Base-by-base conservation (phyloP, 2,888 invertebrate genomes). In the Saturnia pavonia region DNA sequence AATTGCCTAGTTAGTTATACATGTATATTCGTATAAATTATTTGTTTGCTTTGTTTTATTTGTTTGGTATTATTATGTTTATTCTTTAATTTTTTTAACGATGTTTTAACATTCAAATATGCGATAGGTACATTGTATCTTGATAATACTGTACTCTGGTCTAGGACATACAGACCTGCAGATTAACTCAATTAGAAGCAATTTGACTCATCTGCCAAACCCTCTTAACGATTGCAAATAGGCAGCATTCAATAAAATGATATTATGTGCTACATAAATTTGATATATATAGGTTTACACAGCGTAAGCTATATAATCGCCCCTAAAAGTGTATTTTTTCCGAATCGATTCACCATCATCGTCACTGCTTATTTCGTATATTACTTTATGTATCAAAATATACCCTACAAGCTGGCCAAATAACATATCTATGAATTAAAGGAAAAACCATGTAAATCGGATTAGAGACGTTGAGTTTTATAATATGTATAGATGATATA, bases 171-270 rank as follows among this genome's bases (percentile, higher is more conserved):
- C 48, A 19, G 19, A 19, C 19, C 19, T 11, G 51, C 72, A 73
- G 72, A 77, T 76, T 79, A 76, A 76, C 75, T 77, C 76, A 82
- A 82, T 82, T 82, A 82, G 74, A 72, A 42, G 69, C 76, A 76
- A 80, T 78, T 72, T 73, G 74, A 69, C 65, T 74, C 75, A 74
- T 74, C 70, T 19, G 19, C 45, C 43, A 72, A 71, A 72, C 72
- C 66, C 69, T 8, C 54, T 9, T 54, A 54, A 54, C 11, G 57
- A 14, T 14, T 14, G 57, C 16, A 25, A 60, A 60, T 6, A 60
- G 57, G 14, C 14, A 14, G 25, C 27, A 27, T 60, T 27, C 48
- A n/a, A 8, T 19, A 19, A 48, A 48, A 19, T 48, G 19, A 16
- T 48, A 48, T 48, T 14, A n/a, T n/a, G n/a, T n/a, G n/a, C n/a